These are phyloP conservation scores for Stichodactyla mertensii DNA, from an alignment of 64 coral and sea anemone species.

Conservation along the genomic window DNA sequence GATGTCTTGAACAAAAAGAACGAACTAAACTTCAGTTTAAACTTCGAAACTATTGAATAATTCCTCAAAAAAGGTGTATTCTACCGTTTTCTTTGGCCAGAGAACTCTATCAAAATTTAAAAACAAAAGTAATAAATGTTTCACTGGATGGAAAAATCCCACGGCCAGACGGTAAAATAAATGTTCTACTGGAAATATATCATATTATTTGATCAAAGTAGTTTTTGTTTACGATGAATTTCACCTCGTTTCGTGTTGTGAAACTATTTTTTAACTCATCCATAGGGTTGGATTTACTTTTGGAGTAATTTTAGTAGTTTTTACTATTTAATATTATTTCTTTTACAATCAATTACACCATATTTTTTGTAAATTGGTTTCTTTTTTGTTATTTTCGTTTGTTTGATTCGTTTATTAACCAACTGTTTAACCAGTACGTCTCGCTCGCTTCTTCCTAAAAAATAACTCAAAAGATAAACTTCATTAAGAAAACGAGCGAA, in stretches of 20 bases:
- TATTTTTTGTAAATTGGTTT: slow-evolving; percentile 4
- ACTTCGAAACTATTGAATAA: too few relatives aligned
- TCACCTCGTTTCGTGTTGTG: neutral
- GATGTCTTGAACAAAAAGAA: too few relatives aligned
- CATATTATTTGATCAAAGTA: neutral
- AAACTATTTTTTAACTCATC: neutral
- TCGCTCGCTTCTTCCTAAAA: neutral
- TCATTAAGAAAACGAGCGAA: neutral
- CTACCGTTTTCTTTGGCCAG: neutral
- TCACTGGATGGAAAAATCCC: neutral
- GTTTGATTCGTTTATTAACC: neutral
- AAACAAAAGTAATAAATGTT: neutral
- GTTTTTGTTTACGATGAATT: neutral
- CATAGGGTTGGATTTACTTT: neutral
- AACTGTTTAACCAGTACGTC: neutral
- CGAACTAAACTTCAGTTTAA: too few relatives aligned
- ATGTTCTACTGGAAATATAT: neutral
- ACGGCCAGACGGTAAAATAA: neutral
- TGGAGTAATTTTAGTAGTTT: neutral
- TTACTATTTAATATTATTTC: neutral
- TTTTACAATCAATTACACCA: neutral
- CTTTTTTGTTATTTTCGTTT: slow-evolving; percentile 13
- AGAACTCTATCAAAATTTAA: slow-evolving; percentile 18
- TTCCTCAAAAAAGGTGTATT: neutral
- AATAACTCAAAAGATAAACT: neutral